Base-by-base conservation (phyloP, 2,113 vertebrate genomes). In the Egretta garzetta region DNA sequence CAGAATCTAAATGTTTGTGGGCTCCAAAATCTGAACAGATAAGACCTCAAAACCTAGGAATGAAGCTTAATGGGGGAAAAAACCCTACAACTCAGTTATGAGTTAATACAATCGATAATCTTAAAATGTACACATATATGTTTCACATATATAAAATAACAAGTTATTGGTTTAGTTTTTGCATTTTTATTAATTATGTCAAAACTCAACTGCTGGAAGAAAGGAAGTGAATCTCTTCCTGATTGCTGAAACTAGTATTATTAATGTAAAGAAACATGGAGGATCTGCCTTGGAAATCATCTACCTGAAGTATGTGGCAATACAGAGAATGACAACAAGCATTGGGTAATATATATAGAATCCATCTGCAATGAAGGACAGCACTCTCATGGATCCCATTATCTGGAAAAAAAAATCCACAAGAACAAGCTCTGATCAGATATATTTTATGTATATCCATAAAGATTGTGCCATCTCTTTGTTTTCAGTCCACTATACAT, bases 291-390 rank as follows among this genome's bases (percentile, higher is more conserved):
- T 60, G 13, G 13, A 80, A 55, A 64, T 68, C 47, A 86, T 96
- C 97, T 97, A 99, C 99, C 99, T 99, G 94, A 98, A 99, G 93
- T 99, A 99, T 7, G 99, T 99, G 59, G 99, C 99, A 92, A 99
- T 99, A 96, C 99, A 99, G 58, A 99, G 99, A 96, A 99, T 98
- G 80, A 99, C 98, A 32, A 99, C 98, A 92, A 99, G 97, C 99
- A 99, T 99, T 60, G 99, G 99, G 90, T 99, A 99, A 95, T 99
- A 99, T 92, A 99, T 99, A 96, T 99, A 99, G 97, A 99, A 99
- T 22, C 99, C 99, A 97, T 99, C 99, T 79, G 99, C 99, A 97
- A 99, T 99, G 92, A 99, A 99, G 45, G 99, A 98, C 45, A 99
- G 98, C 66, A 99, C 98, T 93, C 67, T 98, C 99, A 99, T 99